phyloP scores from a whole-genome alignment of 2,888 invertebrate species.

The Globia sparganii region DNA sequence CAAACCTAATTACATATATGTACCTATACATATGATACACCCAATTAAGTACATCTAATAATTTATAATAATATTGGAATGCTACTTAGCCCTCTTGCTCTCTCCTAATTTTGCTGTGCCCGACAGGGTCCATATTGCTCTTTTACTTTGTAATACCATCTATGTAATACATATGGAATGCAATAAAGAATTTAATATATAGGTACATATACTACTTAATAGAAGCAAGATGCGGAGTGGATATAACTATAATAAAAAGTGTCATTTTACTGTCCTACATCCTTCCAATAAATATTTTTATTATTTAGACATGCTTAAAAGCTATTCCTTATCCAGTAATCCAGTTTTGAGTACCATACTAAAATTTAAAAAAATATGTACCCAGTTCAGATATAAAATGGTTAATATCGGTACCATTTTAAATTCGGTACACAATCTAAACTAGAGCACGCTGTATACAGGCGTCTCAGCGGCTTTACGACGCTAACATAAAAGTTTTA shows the following conservation, averaged over 20 bases:
- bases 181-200: too few relatives aligned
- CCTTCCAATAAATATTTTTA: not conserved
- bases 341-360: constrained; percentile 2
- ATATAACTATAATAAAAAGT: not conserved
- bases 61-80: too few relatives aligned
- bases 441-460: constrained; percentile 44
- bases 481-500: constrained; percentile 56
- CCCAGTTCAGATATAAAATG: constrained; percentile 32
- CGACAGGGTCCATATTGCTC: too few relatives aligned
- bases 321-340: constrained; percentile 2
- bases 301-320: not conserved
- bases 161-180: too few relatives aligned
- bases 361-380: constrained; percentile 29
- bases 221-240: not conserved
- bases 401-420: constrained; percentile 23
- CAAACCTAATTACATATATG: too few relatives aligned
- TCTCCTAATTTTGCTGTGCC: too few relatives aligned
- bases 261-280: not conserved
- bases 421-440: constrained; percentile 32
- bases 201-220: too few relatives aligned
- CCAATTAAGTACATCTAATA: too few relatives aligned
- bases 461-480: constrained; percentile 54
- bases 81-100: too few relatives aligned
- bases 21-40: too few relatives aligned
- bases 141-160: too few relatives aligned